phyloP scores from a whole-genome alignment of 1,140 invertebrate genomes.

The Trinorchestia longiramus region DNA sequence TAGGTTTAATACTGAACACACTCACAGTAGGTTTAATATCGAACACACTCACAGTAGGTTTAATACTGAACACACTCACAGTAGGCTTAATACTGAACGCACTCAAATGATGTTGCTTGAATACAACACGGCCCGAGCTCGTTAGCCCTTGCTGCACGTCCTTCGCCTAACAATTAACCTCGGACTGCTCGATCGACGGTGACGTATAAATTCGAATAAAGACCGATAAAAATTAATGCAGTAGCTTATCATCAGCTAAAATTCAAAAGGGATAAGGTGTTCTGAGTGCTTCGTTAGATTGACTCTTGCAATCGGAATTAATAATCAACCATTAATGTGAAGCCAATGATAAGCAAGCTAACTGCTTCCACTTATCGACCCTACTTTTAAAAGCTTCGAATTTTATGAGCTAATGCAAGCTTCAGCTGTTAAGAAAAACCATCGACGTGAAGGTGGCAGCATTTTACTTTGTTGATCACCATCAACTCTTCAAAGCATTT shows the following conservation, averaged over 20 bases:
- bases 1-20: too few species aligned
- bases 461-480: neutral
- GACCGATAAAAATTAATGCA: neutral
- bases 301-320: neutral
- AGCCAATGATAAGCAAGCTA: neutral
- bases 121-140: too few species aligned
- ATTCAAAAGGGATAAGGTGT: neutral
- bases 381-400: neutral
- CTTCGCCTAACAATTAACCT: neutral
- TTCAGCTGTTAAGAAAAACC: neutral
- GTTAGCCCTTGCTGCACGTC: too few species aligned
- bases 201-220: neutral
- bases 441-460: neutral
- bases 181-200: neutral
- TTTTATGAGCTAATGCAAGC: neutral
- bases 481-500: neutral
- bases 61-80: too few species aligned
- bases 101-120: too few species aligned
- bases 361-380: neutral
- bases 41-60: too few species aligned
- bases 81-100: too few species aligned
- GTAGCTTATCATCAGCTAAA: neutral
- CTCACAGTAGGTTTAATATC: too few species aligned
- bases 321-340: neutral
- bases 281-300: neutral